A percentile compares a stretch with the other conserved stretches of the same genome.
phyloP scores from a whole-genome alignment of 2,888 invertebrate genomes.

The Calliphora vomitoria region DNA sequence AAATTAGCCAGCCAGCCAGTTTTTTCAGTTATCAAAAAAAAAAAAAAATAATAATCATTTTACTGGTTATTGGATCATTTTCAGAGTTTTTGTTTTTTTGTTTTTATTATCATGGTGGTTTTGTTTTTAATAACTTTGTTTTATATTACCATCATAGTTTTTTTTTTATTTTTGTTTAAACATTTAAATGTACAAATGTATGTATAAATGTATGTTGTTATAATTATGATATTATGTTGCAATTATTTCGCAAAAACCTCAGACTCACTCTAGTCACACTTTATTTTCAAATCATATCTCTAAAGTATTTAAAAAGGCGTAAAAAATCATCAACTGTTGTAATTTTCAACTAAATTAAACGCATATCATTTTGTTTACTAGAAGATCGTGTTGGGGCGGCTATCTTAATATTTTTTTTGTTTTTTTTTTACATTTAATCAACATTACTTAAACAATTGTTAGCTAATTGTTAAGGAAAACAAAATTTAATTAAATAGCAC shows the following conservation, averaged over 20 bases:
- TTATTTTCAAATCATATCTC: constrained; percentile 49
- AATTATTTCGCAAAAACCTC: constrained; percentile 62
- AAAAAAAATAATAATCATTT: constrained; percentile 19
- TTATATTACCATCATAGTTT: constrained; percentile 17
- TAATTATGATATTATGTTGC: constrained; percentile 66
- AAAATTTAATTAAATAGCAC: constrained; percentile 23
- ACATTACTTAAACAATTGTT: constrained; percentile 29
- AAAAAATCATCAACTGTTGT: constrained; percentile 21
- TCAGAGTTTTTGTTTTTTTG: constrained; percentile 7
- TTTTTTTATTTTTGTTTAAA: background rate
- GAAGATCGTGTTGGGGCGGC: background rate
- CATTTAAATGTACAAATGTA: constrained; percentile 23
- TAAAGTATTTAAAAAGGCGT: constrained; percentile 24
- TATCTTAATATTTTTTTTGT: constrained; percentile 1
- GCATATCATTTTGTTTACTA: constrained; percentile 34
- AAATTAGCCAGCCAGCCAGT: constrained; percentile 52
- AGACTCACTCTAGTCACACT: background rate
- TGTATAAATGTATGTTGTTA: constrained; percentile 30
- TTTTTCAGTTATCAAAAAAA: constrained; percentile 31
- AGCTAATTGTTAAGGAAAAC: constrained; percentile 33
- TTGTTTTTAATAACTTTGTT: constrained; percentile 25
- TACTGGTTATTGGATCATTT: constrained; percentile 44
- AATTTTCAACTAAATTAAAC: constrained; percentile 37
- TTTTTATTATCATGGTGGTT: background rate
- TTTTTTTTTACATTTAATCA: background rate